Evolutionary conservation across 2,797 vertebrate genomes (phyloP).

Genomic region (Heliangelus exortis): DNA sequence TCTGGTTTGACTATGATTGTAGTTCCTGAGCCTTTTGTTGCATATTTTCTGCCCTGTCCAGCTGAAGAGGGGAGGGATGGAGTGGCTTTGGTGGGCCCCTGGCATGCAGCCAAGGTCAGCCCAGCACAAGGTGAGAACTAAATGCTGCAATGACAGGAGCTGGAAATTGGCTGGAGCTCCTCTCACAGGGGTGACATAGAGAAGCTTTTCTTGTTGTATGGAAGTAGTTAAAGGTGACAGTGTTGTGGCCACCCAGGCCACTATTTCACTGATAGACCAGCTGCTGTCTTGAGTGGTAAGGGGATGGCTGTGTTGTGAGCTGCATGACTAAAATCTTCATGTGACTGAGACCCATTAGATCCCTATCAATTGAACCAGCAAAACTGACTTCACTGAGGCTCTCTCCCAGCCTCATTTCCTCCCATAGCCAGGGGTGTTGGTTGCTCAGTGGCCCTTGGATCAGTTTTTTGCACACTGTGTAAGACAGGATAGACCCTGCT

Average conservation of each 20-base stretch:
- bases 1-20: no score
- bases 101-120: no score
- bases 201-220: fast-evolving
- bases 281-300: not conserved
- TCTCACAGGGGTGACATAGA: not conserved
- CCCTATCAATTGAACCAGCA: not conserved
- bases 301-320: not conserved
- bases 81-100: no score
- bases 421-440: not conserved
- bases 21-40: no score
- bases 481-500: no score
- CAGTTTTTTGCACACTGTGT: no score
- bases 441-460: not conserved
- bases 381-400: not conserved
- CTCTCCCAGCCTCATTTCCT: not conserved
- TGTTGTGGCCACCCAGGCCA: not conserved
- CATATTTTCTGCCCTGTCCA: no score
- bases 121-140: not conserved
- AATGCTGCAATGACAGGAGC: not conserved
- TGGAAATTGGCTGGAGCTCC: not conserved
- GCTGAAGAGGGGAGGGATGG: no score
- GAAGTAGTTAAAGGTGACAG: not conserved
- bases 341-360: not conserved
- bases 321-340: not conserved
- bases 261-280: not conserved